These are phyloP conservation scores for Papilio demoleus DNA, from an alignment of 2,888 invertebrate species.

Conservation along the genomic window DNA sequence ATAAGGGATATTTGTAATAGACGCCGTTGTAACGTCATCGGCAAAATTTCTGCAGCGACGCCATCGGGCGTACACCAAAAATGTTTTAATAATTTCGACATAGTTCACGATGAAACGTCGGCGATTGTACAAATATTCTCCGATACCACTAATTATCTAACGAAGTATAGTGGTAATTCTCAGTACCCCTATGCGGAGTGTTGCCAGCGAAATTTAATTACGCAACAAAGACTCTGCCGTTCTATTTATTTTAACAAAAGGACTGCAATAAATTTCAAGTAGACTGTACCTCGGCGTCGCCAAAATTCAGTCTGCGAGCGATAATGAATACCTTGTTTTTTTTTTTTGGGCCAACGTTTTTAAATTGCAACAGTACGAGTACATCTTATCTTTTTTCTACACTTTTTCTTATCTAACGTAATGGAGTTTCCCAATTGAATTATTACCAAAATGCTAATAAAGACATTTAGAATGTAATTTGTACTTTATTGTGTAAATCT, in stretches of 20 bases:
- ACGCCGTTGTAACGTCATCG: no score
- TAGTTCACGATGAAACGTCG: no score
- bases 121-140: no score
- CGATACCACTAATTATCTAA: constrained; percentile 15
- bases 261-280: constrained; percentile 39
- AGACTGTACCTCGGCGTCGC: constrained; percentile 32
- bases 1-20: no score
- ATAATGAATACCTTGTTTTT: constrained; percentile 34
- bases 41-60: no score
- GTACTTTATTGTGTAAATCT: no score
- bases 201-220: constrained; percentile 40
- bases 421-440: not conserved
- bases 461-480: no score
- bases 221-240: constrained; percentile 29
- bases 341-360: constrained; percentile 27
- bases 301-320: constrained; percentile 34
- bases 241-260: constrained; percentile 38
- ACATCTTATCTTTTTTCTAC: constrained; percentile 24
- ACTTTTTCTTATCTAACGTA: constrained; percentile 13
- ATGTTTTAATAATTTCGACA: no score
- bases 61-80: no score
- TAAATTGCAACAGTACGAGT: constrained; percentile 28
- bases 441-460: not conserved
- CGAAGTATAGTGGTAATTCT: constrained; percentile 8
- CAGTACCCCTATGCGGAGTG: constrained; percentile 24